Evolutionary conservation across 2,113 vertebrate species (phyloP).

Genomic region (chimpanzee (Pan troglodytes)): DNA sequence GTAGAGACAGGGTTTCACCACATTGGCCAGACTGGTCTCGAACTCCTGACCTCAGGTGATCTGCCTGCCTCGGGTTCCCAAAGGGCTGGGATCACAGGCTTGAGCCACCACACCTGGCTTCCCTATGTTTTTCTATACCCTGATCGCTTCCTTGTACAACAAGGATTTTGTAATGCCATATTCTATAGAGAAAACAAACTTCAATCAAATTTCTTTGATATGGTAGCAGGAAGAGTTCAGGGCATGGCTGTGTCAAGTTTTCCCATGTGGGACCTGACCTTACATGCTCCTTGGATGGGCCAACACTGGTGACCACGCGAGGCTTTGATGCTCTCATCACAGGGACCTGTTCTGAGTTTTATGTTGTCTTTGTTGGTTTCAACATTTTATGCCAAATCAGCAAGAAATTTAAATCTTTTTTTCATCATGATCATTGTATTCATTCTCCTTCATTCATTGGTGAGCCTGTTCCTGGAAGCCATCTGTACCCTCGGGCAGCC

Average conservation of each 20-base stretch:
- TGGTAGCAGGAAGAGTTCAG: neutral
- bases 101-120: no score
- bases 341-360: neutral
- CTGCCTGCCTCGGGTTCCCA: fast-evolving
- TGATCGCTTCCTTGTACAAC: neutral
- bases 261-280: neutral
- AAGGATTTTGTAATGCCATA: neutral
- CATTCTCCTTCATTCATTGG: neutral
- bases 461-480: neutral
- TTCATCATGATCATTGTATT: neutral
- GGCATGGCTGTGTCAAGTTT: fast-evolving
- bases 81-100: no score
- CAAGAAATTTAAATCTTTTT: neutral
- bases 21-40: no score
- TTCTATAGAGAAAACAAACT: neutral
- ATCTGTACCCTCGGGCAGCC: neutral
- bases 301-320: fast-evolving
- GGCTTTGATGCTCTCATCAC: neutral
- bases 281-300: neutral
- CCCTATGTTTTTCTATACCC: neutral
- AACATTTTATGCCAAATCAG: neutral
- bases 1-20: no score
- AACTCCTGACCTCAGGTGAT: no score
- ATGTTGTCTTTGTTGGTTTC: neutral
- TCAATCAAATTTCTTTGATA: neutral